Percentiles rank a stretch among this genome's conserved stretches.
Evolutionary conservation across 2,888 invertebrate species (phyloP).

Genomic region (Trachelus iudaicus): DNA sequence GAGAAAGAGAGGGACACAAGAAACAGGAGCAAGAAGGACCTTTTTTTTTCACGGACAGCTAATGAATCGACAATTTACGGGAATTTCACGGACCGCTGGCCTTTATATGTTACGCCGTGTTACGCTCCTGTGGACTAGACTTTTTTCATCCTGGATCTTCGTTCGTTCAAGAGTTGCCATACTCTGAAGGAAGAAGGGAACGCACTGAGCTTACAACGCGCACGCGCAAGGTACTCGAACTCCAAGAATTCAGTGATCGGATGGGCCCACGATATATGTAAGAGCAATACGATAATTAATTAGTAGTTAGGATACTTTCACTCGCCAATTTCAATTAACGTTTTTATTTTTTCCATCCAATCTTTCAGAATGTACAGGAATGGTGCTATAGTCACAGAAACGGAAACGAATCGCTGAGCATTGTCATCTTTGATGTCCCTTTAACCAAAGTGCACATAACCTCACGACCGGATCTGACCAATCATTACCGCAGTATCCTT

Average conservation of each 20-base stretch:
- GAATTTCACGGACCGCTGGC: slow-evolving; percentile 7
- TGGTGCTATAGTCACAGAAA: background rate
- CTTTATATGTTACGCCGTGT: background rate
- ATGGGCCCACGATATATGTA: background rate
- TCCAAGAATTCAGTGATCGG: background rate
- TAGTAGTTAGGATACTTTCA: background rate
- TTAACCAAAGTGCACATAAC: background rate
- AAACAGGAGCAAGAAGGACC: background rate
- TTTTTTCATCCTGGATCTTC: background rate
- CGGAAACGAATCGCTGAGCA: background rate
- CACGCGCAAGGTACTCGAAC: background rate
- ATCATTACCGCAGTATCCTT: slow-evolving; percentile 51
- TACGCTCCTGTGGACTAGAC: background rate
- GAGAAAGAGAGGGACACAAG: slow-evolving; percentile 1
- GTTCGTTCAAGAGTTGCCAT: background rate
- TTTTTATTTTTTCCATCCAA: background rate
- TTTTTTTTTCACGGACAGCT: slow-evolving; percentile 3
- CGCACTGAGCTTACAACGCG: background rate
- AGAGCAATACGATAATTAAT: background rate
- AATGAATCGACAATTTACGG: slow-evolving; percentile 13
- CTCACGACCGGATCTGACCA: slow-evolving; percentile 13
- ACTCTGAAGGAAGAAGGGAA: background rate
- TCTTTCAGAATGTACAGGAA: background rate
- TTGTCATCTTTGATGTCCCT: background rate
- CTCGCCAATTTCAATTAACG: background rate